Evolutionary conservation across 1,140 invertebrate genomes (phyloP).

Genomic region (Amyelois transitella): DNA sequence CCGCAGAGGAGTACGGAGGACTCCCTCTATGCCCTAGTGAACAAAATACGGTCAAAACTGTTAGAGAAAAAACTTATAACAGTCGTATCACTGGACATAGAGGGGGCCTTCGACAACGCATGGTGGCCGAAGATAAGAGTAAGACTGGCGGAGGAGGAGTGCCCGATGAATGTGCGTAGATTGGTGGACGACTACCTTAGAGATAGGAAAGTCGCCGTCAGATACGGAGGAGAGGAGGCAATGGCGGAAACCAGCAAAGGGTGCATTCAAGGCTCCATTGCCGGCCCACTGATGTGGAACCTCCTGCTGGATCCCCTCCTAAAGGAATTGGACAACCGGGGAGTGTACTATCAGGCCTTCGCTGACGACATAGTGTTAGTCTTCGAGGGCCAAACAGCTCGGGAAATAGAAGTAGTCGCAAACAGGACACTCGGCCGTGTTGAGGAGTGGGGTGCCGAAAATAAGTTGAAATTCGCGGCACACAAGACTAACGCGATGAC

Average conservation of each 20-base stretch:
- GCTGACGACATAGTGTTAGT: constrained; percentile 4
- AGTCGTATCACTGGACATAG: too few species aligned
- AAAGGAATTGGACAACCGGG: background rate
- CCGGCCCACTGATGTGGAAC: constrained; percentile 1
- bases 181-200: background rate
- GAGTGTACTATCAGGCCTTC: background rate
- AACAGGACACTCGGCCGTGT: background rate
- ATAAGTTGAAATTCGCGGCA: constrained; percentile 1
- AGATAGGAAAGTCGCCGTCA: background rate
- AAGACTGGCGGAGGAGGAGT: too few species aligned
- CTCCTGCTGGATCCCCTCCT: background rate
- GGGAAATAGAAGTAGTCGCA: background rate
- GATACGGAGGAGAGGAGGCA: background rate
- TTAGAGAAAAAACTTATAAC: too few species aligned
- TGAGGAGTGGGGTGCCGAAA: background rate
- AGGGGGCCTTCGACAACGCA: too few species aligned
- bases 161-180: too few species aligned
- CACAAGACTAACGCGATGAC: background rate
- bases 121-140: too few species aligned
- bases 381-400: background rate
- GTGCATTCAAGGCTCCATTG: constrained; percentile 3
- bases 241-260: background rate
- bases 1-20: too few species aligned
- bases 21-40: too few species aligned
- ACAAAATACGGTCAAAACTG: too few species aligned